phyloP scores from a whole-genome alignment of 1,140 invertebrate species.

The Solenopsis fugax region DNA sequence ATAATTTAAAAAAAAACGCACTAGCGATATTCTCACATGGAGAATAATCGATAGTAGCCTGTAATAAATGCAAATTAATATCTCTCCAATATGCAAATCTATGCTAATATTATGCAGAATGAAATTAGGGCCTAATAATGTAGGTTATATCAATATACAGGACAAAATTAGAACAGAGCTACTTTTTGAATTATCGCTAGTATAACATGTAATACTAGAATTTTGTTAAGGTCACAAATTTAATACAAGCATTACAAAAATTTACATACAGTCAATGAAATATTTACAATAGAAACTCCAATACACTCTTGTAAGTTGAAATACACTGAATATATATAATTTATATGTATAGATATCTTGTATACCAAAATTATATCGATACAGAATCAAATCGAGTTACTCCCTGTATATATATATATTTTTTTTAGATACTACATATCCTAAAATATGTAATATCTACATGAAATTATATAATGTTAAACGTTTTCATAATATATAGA shows the following conservation, averaged over 20 bases:
- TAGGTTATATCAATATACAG: conserved; percentile 4
- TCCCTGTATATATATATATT: conserved; percentile 1
- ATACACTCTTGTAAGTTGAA: conserved; percentile 54
- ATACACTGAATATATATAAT: conserved; percentile 59
- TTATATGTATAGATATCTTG: conserved; percentile 47
- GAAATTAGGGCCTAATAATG: not conserved
- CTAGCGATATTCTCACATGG: conserved; percentile 2
- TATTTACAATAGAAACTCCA: conserved; percentile 61
- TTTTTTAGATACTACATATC: conserved; percentile 29
- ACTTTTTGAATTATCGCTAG: conserved; percentile 22
- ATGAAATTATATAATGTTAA: conserved; percentile 27
- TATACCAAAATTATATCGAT: conserved; percentile 42
- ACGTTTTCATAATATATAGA: not conserved
- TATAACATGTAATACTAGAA: conserved; percentile 52
- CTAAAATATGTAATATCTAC: conserved; percentile 18
- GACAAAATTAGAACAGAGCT: conserved; percentile 36
- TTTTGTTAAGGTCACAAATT: conserved; percentile 62
- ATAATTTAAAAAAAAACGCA: not conserved
- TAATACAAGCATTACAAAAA: conserved; percentile 71
- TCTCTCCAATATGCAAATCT: conserved; percentile 8
- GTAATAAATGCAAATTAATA: conserved; percentile 32
- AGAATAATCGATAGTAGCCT: conserved; percentile 18
- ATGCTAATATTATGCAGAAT: conserved; percentile 30
- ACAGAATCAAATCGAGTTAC: conserved; percentile 37
- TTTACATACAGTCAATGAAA: conserved; percentile 65